These are phyloP conservation scores for Rana temporaria DNA, from an alignment of 2,113 vertebrate species.

Conservation along the genomic window DNA sequence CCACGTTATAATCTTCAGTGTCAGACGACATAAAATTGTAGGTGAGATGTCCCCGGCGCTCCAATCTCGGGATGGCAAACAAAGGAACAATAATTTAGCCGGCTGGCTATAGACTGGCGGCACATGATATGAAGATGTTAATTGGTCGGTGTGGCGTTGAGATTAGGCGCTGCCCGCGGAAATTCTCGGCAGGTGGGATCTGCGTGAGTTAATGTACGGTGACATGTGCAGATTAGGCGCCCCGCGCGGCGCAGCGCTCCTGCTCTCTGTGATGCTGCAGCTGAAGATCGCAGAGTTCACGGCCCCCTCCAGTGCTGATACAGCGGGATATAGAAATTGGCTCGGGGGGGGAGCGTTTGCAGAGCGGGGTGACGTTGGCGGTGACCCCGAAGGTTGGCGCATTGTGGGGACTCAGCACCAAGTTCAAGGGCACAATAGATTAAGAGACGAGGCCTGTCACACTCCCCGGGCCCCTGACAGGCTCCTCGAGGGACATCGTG, in stretches of 20 bases:
- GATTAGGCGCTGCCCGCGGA: background rate
- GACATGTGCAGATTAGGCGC: background rate
- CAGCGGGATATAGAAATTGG: background rate
- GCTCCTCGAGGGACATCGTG: background rate
- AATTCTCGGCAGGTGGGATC: background rate
- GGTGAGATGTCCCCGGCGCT: no score
- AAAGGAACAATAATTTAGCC: no score
- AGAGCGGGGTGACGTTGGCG: background rate
- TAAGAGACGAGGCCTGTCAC: background rate
- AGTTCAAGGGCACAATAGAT: background rate
- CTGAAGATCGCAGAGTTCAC: background rate
- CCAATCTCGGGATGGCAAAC: no score
- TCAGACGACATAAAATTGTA: no score
- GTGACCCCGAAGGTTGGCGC: background rate
- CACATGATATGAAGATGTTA: background rate
- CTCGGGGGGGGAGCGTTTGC: no score
- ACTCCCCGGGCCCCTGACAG: background rate
- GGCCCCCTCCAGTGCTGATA: slow-evolving; percentile 2
- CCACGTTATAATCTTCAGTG: no score
- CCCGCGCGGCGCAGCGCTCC: no score
- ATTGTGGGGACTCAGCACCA: background rate
- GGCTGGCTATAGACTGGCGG: no score
- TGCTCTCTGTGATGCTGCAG: no score
- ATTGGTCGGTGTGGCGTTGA: background rate
- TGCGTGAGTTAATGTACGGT: background rate